Conservation (phyloP, 1,140 invertebrate species). For the Drosophila nikananu region DNA sequence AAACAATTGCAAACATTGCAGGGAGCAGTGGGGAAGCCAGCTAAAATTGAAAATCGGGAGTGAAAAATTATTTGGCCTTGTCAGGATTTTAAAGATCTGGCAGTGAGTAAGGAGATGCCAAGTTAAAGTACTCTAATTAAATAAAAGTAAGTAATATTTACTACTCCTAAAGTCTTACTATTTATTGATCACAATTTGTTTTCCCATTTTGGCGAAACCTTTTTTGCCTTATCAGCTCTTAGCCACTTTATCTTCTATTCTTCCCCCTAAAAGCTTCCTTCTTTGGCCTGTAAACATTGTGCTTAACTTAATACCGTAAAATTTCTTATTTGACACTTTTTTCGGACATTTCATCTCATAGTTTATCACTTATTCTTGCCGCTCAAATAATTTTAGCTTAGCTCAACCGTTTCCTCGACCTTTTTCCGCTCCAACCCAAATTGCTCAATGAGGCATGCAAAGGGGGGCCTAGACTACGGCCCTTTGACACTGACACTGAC, state of each 20-base stretch:
- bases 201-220: not conserved
- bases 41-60: conserved; percentile 30
- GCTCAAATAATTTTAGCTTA: conserved; percentile 52
- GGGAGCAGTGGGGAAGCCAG: not conserved
- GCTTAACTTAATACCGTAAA: conserved; percentile 45
- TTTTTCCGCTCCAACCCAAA: conserved; percentile 21
- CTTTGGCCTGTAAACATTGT: conserved; percentile 40
- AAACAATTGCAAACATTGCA: conserved; percentile 62
- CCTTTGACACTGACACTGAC: conserved; percentile 42
- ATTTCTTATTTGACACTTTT: conserved; percentile 49
- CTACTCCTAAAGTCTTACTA: not conserved
- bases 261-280: not conserved
- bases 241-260: conserved; percentile 12
- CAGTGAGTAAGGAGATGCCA: not conserved
- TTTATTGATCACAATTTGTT: conserved; percentile 8
- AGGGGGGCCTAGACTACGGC: conserved; percentile 13
- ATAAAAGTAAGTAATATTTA: not conserved
- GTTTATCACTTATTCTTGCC: conserved; percentile 51
- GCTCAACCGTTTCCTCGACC: conserved; percentile 37
- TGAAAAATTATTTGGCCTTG: conserved; percentile 54
- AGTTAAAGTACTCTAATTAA: not conserved
- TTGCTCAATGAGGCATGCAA: conserved; percentile 49
- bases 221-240: conserved; percentile 24
- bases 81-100: conserved; percentile 8
- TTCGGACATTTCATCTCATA: conserved; percentile 50